Evolutionary conservation across 1,140 invertebrate genomes (phyloP), one percentile per base, ranked within the genome.

Genomic region (Battus philenor): DNA sequence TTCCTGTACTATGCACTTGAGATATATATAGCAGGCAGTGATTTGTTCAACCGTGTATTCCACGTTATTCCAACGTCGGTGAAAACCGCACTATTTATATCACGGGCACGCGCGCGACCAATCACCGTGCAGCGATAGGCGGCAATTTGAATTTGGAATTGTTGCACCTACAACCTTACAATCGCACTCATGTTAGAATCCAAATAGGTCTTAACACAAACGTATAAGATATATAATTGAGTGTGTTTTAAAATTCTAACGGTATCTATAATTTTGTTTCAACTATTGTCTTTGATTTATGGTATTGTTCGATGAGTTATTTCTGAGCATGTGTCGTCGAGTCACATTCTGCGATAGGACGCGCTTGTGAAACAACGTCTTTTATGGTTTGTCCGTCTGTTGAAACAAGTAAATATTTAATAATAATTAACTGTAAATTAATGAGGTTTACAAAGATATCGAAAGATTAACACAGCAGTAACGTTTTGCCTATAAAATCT

Each of bases 11-110:
- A n/a, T n/a, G n/a, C n/a, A n/a, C n/a, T n/a, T n/a, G n/a, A n/a
- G n/a, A n/a, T n/a, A n/a, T n/a, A n/a, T n/a, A n/a, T n/a, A n/a
- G n/a, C n/a, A n/a, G n/a, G n/a, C n/a, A n/a, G n/a, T n/a, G n/a
- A n/a, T n/a, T n/a, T n/a, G n/a, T n/a, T n/a, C n/a, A n/a, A 62
- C 56, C 26, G 47, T 44, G 57, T 59, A 56, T 59, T 72, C 67
- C 71, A 73, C 47, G 60, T 56, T 63, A 65, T 44, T 34, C 62
- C 22, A 69, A 44, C 66, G 57, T 53, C 54, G 54, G 52, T 44
- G 52, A 54, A 59, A 71, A 75, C 71, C 74, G 59, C 74, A 71
- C 74, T 76, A 76, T 79, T 79, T 79, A 74, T 79, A 75, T 73
- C 69, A 58, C 55, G 59, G 65, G 67, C 68, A 61, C 68, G 60